Percentiles rank a stretch among this genome's conserved stretches.
These are phyloP conservation scores for Kuschelorhynchus macadamiae DNA, from an alignment of 2,888 invertebrate species.

Conservation along the genomic window DNA sequence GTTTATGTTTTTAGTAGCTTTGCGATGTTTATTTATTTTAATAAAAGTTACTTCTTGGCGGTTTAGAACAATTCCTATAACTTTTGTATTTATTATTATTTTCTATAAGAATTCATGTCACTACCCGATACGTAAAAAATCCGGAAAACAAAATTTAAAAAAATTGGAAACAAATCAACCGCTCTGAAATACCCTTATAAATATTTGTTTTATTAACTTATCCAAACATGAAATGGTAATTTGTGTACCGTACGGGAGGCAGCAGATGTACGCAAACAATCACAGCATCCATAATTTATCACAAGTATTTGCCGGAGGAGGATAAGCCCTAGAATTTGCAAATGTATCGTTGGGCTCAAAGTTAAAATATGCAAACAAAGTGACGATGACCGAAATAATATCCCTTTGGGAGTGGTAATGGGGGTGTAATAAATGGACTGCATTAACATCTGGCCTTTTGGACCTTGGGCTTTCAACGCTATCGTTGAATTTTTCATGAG, in stretches of 20 bases:
- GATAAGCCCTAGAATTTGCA: slow-evolving; percentile 30
- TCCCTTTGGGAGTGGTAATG: slow-evolving; percentile 10
- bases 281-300: slow-evolving; percentile 29
- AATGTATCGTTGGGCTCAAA: slow-evolving; percentile 28
- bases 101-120: too few species aligned
- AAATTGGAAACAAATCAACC: too few species aligned
- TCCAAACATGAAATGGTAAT: slow-evolving; percentile 13
- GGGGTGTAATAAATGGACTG: slow-evolving; percentile 13
- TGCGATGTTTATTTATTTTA: too few species aligned
- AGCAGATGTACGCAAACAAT: slow-evolving; percentile 31
- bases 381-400: slow-evolving; percentile 25
- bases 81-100: too few species aligned
- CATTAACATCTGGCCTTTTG: slow-evolving; percentile 16
- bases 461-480: slow-evolving; percentile 16
- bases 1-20: too few species aligned
- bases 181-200: too few species aligned
- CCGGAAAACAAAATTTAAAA: too few species aligned
- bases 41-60: too few species aligned
- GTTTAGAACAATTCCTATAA: too few species aligned
- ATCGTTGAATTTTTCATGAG: slow-evolving; percentile 17
- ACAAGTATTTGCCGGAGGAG: slow-evolving; percentile 15
- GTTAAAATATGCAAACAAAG: slow-evolving; percentile 35
- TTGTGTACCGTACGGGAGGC: slow-evolving; percentile 20
- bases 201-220: too few species aligned
- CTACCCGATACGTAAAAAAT: too few species aligned